phyloP scores from a whole-genome alignment of 2,113 vertebrate species.

The Thamnophis sirtalis region DNA sequence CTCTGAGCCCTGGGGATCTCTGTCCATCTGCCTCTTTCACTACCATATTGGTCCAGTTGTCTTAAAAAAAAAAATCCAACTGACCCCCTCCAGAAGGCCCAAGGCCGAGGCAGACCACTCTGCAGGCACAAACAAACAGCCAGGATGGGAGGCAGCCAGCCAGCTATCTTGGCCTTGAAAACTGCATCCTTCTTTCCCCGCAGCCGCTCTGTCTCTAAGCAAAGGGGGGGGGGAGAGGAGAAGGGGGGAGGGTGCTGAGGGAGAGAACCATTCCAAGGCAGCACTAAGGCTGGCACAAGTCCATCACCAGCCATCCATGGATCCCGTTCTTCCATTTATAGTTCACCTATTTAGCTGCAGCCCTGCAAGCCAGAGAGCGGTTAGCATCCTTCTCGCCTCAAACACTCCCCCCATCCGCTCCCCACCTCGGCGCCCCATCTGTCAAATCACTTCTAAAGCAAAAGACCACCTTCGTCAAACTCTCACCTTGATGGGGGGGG shows the following conservation, averaged over 20 bases:
- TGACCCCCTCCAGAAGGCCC: background rate
- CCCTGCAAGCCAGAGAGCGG: background rate
- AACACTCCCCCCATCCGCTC: too few relatives aligned
- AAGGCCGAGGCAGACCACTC: background rate
- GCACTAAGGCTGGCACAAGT: background rate
- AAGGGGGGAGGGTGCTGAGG: background rate
- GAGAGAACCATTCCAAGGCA: background rate
- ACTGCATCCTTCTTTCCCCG: background rate
- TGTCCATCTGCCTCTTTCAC: constrained; percentile 15
- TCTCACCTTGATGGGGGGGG: background rate
- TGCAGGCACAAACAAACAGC: background rate
- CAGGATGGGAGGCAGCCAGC: background rate
- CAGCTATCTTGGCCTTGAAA: background rate
- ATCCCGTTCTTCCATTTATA: background rate
- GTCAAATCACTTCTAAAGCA: too few relatives aligned
- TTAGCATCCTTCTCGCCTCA: background rate
- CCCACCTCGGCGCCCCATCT: background rate
- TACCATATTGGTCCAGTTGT: background rate
- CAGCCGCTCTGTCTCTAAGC: background rate
- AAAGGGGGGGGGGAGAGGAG: background rate
- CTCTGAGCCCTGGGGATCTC: background rate
- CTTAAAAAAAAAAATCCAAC: background rate
- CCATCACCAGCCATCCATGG: background rate
- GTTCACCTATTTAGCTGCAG: background rate
- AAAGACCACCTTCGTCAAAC: background rate